These are phyloP conservation scores for Myotis myotis DNA, from an alignment of 2,797 vertebrate genomes.

Conservation along the genomic window DNA sequence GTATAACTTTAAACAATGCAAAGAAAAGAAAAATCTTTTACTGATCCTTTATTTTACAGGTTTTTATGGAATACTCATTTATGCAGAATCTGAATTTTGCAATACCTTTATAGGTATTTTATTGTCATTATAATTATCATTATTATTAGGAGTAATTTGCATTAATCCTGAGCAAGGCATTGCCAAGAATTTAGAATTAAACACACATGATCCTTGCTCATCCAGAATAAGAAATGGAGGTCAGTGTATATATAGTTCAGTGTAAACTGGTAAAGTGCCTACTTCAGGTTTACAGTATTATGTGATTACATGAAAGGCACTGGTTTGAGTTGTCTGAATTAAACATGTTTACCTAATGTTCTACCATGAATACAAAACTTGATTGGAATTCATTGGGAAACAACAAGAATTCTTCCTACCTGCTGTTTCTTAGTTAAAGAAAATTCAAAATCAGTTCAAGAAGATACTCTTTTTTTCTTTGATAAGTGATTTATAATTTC, in stretches of 20 bases:
- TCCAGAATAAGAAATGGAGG: not conserved
- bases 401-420: slow-evolving; percentile 77
- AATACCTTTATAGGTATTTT: not conserved
- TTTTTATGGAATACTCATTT: not conserved
- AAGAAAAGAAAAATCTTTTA: not conserved
- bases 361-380: slow-evolving; percentile 74
- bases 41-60: not conserved
- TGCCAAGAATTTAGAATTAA: not conserved
- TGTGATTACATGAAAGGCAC: not conserved
- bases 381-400: slow-evolving; percentile 78
- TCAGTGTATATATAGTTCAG: not conserved
- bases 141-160: not conserved
- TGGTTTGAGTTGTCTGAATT: slow-evolving; percentile 70
- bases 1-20: not conserved
- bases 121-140: not conserved
- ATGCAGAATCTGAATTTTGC: not conserved
- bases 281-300: not conserved
- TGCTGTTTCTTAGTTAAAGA: slow-evolving; percentile 76
- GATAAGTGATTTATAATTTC: slow-evolving; percentile 83
- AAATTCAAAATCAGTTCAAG: slow-evolving; percentile 73
- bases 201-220: not conserved
- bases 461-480: slow-evolving; percentile 67
- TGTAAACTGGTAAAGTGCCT: not conserved
- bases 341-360: slow-evolving; percentile 74
- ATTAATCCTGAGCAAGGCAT: not conserved